Evolutionary conservation across 2,888 invertebrate genomes (phyloP), one percentile per base, ranked within the genome.

Genomic region (Cryptocheilus praepositus): DNA sequence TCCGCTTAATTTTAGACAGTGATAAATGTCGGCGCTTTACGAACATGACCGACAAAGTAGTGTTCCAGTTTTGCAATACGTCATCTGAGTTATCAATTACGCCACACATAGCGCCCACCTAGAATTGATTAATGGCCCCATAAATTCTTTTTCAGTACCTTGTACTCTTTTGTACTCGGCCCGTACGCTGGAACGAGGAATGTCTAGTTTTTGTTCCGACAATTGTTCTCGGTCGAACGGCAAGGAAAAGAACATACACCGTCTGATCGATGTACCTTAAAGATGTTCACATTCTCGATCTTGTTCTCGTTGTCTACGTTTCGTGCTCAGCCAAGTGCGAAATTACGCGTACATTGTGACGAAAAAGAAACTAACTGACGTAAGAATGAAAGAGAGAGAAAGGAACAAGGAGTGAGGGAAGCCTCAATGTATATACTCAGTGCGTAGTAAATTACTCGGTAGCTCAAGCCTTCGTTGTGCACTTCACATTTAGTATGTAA

Each of bases 401-500:
- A 55, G 13, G 56, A 61, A 55, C 18, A 19, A 36, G 8, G 36
- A 11, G 36, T 36, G 36, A 36, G 36, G 11, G 36, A 11, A 36
- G 11, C 7, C 36, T 7, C 36, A 11, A 36, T 36, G 36, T 36
- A 36, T 36, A 36, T 36, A 36, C 36, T 36, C 36, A 36, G 36
- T 36, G 36, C 36, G 36, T 21, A 76, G 82, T 86, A 86, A 86
- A 86, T 86, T 83, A 84, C 76, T 78, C 81, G 74, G 81, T 83
- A 81, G 79, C 81, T 72, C 59, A 70, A 73, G 64, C 67, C 74
- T 76, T 68, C 73, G 54, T 46, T 67, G 72, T 67, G 78, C 83
- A 79, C 83, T 77, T 81, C 79, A 81, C 80, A 36, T 84, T 86
- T 82, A 79, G 83, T 80, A 82, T 81, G 86, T 80, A 85, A 87